phyloP scores from a whole-genome alignment of 2,113 vertebrate genomes.

The Neolamprologus toae region DNA sequence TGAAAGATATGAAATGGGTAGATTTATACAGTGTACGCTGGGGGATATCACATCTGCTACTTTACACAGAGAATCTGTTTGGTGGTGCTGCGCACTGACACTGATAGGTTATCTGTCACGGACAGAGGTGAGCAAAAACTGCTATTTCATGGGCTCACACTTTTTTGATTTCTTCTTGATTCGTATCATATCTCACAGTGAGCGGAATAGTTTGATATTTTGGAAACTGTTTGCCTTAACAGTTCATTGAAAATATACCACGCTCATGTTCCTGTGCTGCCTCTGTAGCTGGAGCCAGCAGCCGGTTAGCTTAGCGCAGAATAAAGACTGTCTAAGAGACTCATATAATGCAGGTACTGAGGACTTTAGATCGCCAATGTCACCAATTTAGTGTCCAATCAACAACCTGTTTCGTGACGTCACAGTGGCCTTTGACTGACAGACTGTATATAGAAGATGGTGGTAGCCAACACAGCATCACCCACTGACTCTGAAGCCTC shows the following conservation, averaged over 20 bases:
- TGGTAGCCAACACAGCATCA: background rate
- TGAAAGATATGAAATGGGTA: slow-evolving; percentile 33
- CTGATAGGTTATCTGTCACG: background rate
- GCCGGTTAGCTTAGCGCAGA: background rate
- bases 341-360: background rate
- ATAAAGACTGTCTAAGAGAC: background rate
- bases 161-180: background rate
- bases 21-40: slow-evolving; percentile 16
- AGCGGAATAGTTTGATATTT: background rate
- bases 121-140: background rate
- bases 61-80: background rate
- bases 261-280: background rate
- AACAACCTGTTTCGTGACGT: background rate
- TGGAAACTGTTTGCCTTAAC: background rate
- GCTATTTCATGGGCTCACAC: background rate
- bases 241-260: background rate
- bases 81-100: background rate
- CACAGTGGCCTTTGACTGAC: background rate
- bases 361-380: background rate
- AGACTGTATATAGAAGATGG: background rate
- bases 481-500: background rate
- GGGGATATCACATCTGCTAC: slow-evolving; percentile 2
- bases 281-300: background rate
- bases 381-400: background rate
- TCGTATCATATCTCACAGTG: background rate